Base-by-base conservation (phyloP, 2,797 vertebrate genomes). In the Hippoglossus hippoglossus region DNA sequence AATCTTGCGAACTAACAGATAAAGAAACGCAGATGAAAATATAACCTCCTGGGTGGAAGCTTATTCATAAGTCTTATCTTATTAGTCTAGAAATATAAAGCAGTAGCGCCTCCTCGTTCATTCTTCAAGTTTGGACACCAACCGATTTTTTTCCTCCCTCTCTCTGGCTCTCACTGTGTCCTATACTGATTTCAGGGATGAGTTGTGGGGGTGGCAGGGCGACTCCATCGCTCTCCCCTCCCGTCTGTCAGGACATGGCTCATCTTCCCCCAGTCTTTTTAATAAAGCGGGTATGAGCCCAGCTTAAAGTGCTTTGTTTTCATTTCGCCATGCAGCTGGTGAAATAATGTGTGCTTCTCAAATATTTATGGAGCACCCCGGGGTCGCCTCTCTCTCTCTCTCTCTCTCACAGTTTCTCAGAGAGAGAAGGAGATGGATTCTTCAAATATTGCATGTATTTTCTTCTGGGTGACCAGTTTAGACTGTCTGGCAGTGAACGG, bases 231-330 rank as follows among this genome's bases (percentile, higher is more conserved):
- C 73, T 75, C 75, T 39, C 68, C 47, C 65, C 64, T 56, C 51
- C 50, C 19, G 5, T 63, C 70, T 53, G 36, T 81, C 57, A 60
- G 71, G 79, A 78, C 71, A 67, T 73, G 67, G 52, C 61, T 86
- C 81, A 79, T 84, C 70, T 61, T 71, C 67, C 60, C 68, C 15
- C 31, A 25, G 68, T 82, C 58, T 85, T 86, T 91, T 91, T 90
- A 90, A 89, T 90, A 89, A 89, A 87, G 73, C 71, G 47, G 52
- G 73, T 64, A 78, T 79, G 82, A 90, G 69, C 73, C 24, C 2
- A 16, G 77, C 80, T 90, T 88, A 78, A 88, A 88, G 83, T 84
- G 81, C 82, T 90, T 86, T 89, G 82, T 89, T 91, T 89, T 90
- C 80, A 89, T 91, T 90, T 87, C 0, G 26, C 68, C 18, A 13